A percentile compares a stretch with the other conserved stretches of the same genome.
phyloP scores from a whole-genome alignment of 2,797 vertebrate genomes.

The Dallia pectoralis region DNA sequence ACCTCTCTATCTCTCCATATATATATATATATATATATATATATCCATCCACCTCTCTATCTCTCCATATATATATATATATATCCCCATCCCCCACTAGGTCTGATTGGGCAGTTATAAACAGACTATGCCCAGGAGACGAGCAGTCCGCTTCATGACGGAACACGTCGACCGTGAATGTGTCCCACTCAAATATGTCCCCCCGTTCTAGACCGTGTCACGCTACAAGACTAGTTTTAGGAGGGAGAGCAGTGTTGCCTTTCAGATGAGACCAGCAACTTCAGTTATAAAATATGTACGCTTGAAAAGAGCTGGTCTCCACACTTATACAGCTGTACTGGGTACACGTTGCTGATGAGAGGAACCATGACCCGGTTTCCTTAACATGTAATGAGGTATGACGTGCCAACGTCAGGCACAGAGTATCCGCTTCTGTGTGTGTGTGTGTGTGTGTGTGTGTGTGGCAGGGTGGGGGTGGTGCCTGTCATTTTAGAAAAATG shows the following conservation, averaged over 20 bases:
- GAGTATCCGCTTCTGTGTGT: conserved; percentile 7
- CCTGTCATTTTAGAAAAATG: neutral
- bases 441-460: conserved; percentile 24
- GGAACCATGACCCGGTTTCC: conserved; percentile 23
- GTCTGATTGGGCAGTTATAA: conserved; percentile 57
- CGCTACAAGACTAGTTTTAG: neutral
- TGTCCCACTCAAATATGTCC: neutral
- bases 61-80: neutral
- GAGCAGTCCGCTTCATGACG: neutral
- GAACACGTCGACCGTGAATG: neutral
- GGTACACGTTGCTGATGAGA: conserved; percentile 52
- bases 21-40: neutral
- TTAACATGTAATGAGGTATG: conserved; percentile 59
- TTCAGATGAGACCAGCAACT: neutral
- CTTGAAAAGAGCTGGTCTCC: neutral
- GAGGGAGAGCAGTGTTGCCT: neutral
- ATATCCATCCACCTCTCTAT: too few relatives aligned
- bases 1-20: neutral
- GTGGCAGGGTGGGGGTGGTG: neutral
- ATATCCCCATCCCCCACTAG: conserved; percentile 21
- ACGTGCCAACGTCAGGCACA: conserved; percentile 45
- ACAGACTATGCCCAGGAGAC: conserved; percentile 37
- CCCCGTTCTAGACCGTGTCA: neutral
- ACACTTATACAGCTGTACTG: conserved; percentile 32
- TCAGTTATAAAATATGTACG: neutral